phyloP scores from a whole-genome alignment of 2,113 vertebrate species.

The Myiopsitta monachus region DNA sequence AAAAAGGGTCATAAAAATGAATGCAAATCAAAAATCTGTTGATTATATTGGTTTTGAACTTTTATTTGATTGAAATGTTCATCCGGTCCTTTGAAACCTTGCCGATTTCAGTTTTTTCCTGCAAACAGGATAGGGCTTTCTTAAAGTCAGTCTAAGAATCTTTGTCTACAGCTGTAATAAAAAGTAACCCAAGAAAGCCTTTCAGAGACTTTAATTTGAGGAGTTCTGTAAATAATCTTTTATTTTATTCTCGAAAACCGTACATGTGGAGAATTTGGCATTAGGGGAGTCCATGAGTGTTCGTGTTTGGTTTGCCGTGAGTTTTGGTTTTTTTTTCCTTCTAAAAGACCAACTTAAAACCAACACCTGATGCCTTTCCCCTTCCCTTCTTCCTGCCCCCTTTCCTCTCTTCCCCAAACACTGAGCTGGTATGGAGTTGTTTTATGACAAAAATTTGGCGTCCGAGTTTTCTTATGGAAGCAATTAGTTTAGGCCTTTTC shows the following conservation, averaged over 20 bases:
- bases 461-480: not conserved
- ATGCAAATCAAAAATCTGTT: not conserved
- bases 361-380: not conserved
- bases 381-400: not conserved
- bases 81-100: not conserved
- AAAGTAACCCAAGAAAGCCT: not conserved
- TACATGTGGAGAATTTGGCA: not conserved
- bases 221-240: not conserved
- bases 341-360: not conserved
- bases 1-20: not conserved
- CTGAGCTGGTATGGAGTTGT: not conserved
- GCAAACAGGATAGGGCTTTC: not conserved
- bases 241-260: not conserved
- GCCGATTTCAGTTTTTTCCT: not conserved
- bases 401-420: not conserved
- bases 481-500: not conserved
- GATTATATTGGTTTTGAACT: not conserved
- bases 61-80: not conserved
- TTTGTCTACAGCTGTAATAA: not conserved
- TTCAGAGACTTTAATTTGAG: not conserved
- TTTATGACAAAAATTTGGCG: not conserved
- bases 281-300: not conserved
- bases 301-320: not conserved
- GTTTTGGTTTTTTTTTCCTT: not conserved
- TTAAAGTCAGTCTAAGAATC: not conserved